A percentile compares a stretch with the other conserved stretches of the same genome.
phyloP scores from a whole-genome alignment of 2,888 invertebrate genomes.

The Strigamia transsilvanica region DNA sequence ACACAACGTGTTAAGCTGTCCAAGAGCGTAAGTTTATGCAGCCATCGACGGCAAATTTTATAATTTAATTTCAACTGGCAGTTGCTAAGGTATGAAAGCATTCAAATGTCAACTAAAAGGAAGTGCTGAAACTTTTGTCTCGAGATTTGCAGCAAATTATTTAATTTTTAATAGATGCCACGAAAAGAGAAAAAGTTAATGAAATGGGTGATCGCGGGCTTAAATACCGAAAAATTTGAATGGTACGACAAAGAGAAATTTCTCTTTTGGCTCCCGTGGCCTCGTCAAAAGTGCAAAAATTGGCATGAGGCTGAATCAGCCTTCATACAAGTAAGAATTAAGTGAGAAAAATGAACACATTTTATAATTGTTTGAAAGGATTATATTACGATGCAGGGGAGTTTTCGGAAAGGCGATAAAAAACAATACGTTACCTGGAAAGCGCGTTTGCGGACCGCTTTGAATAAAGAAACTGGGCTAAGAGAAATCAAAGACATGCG shows the following conservation, averaged over 20 bases:
- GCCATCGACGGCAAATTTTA: neutral
- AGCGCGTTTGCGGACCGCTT: conserved; percentile 18
- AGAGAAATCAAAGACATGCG: neutral
- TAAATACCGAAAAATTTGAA: neutral
- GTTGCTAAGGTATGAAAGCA: neutral
- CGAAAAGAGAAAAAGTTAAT: neutral
- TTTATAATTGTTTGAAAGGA: neutral
- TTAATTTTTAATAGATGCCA: neutral
- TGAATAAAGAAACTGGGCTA: neutral
- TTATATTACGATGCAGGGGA: conserved; percentile 10
- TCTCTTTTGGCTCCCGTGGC: conserved; percentile 12
- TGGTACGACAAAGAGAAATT: neutral
- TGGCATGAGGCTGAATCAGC: neutral
- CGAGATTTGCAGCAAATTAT: neutral
- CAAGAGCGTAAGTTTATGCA: too few relatives aligned
- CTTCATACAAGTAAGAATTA: neutral
- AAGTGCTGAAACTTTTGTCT: too few relatives aligned
- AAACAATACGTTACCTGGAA: neutral
- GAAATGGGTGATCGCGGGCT: neutral
- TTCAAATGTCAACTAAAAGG: neutral
- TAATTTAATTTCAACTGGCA: too few relatives aligned
- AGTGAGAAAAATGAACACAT: neutral
- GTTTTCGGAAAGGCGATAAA: neutral
- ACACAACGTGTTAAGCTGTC: neutral
- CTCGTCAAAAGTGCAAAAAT: neutral